These are phyloP conservation scores for Shargacucullia verbasci DNA, from an alignment of 2,888 invertebrate genomes.

Conservation along the genomic window DNA sequence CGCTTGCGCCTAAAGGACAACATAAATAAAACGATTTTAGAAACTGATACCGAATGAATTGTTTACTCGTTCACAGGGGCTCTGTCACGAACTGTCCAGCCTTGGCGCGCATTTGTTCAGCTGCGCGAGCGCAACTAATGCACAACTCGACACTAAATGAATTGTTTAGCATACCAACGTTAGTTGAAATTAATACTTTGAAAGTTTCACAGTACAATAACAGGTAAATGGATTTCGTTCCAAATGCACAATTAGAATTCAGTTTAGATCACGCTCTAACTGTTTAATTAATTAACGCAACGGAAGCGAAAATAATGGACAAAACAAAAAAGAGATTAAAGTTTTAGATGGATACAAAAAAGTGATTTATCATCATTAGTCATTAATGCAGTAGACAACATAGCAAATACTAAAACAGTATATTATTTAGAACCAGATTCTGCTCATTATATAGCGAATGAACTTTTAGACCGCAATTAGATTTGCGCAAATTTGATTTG, in stretches of 20 bases:
- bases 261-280: conserved; percentile 43
- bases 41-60: conserved; percentile 58
- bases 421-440: too few species aligned
- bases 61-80: conserved; percentile 51
- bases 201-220: conserved; percentile 24
- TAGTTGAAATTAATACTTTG: conserved; percentile 53
- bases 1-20: conserved; percentile 46
- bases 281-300: conserved; percentile 44
- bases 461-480: too few species aligned
- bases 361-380: conserved; percentile 35
- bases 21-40: conserved; percentile 57
- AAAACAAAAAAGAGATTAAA: conserved; percentile 28
- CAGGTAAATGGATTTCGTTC: conserved; percentile 30
- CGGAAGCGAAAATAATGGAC: conserved; percentile 45
- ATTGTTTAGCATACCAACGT: conserved; percentile 55
- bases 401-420: background rate
- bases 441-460: too few species aligned
- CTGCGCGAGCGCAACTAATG: conserved; percentile 61
- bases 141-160: conserved; percentile 51
- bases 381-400: conserved; percentile 11
- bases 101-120: conserved; percentile 76
- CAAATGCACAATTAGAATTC: conserved; percentile 37
- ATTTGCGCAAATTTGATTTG: too few species aligned
- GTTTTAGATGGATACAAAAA: conserved; percentile 30
- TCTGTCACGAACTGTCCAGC: conserved; percentile 67